Base-by-base conservation (phyloP, 1,140 invertebrate species). In the Aculops lycopersici region DNA sequence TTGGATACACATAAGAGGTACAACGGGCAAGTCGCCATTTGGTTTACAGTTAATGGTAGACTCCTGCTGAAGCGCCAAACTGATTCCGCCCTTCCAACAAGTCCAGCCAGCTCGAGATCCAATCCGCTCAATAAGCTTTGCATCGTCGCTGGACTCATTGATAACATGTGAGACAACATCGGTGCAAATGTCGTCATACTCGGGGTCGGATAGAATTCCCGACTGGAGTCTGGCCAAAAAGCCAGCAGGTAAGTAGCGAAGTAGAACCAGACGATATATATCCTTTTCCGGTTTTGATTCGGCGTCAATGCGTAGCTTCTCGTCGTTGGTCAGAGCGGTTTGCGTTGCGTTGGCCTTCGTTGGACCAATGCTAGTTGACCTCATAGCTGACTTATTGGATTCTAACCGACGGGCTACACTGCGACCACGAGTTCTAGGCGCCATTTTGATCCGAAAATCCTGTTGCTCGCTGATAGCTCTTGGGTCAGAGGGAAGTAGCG, bases 181-280 rank as follows among this genome's bases (percentile, higher is more conserved):
- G n/a, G n/a, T n/a, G n/a, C n/a, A n/a, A n/a, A n/a, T n/a, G n/a
- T n/a, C n/a, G n/a, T n/a, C 24, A 8, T 8, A 31, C 24, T 31
- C 8, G n/a, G 24, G 8, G 55, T 95, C 86, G 0, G 80, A 80
- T 18, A 95, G 56, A 38, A 94, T 70, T 17, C 86, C 59, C 0
- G 83, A 83, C 13, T 88, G 80, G 2, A 97, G 62, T 8, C 88
- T 61, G 0, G 86, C 78, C 90, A 88, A 95, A 57, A 97, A 97
- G 0, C 90, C 90, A 47, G 77, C 78, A 0, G 90, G 90, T 53
- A 95, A 80, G 57, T 95, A 97, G 0, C 84, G 84, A 67, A 95
- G 75, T 1, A 84, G 58, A 3, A 84, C 56, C 19, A 84, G 56
- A 5, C 80, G 58, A 45, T 47, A 37, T 37, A 47, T 42, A 2